Percentiles rank a stretch among this genome's conserved stretches.
phyloP scores from a whole-genome alignment of 2,113 vertebrate genomes.

The Ardeotis arabs region DNA sequence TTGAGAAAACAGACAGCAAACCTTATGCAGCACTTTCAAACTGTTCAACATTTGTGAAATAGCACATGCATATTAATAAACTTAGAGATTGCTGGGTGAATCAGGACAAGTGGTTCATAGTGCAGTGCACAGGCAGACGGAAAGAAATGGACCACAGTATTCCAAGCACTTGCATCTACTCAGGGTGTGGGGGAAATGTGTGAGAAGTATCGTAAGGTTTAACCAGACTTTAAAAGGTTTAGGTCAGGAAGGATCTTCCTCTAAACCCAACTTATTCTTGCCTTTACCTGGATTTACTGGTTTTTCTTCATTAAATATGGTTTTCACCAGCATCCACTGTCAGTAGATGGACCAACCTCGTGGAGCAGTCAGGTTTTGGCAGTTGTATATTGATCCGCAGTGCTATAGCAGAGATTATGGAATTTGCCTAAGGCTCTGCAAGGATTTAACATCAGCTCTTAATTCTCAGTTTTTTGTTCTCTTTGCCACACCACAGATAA shows the following conservation, averaged over 20 bases:
- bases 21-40: conserved; percentile 2
- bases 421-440: conserved; percentile 41
- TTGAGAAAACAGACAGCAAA: conserved; percentile 24
- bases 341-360: background rate
- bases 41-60: background rate
- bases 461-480: conserved; percentile 19
- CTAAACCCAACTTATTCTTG: background rate
- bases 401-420: background rate
- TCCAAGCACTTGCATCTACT: background rate
- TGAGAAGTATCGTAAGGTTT: background rate
- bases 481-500: background rate
- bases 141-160: background rate
- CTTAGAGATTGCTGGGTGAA: background rate
- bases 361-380: background rate
- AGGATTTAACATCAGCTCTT: conserved; percentile 17
- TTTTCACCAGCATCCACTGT: background rate
- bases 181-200: background rate
- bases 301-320: background rate
- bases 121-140: background rate
- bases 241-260: background rate
- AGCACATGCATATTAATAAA: background rate
- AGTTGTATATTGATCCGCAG: background rate
- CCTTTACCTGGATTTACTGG: background rate
- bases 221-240: background rate
- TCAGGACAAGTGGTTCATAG: background rate